Conservation (phyloP, 64 coral and sea anemone genomes). For the Astreopora myriophthalma region DNA sequence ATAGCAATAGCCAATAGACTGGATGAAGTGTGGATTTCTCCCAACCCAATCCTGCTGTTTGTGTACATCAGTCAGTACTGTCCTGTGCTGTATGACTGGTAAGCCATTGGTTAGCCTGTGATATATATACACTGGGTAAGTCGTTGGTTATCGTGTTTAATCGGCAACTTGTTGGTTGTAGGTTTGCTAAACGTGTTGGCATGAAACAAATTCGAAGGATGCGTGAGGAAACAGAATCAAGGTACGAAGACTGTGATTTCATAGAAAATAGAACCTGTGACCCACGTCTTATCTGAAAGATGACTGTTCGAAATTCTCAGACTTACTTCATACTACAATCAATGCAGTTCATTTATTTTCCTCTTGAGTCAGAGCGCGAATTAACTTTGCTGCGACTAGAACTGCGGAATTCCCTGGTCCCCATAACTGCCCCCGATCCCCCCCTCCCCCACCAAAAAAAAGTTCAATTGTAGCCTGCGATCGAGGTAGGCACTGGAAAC, state of each 20-base stretch:
- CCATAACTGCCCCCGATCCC: too few relatives aligned
- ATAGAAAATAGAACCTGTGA: neutral
- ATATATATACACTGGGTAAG: too few relatives aligned
- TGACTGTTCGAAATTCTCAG: neutral
- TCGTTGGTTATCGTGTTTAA: too few relatives aligned
- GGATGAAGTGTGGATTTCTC: constrained; percentile 88
- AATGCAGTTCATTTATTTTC: too few relatives aligned
- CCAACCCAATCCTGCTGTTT: constrained; percentile 66
- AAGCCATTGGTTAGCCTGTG: constrained; percentile 17
- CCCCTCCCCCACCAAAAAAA: too few relatives aligned
- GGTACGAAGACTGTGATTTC: neutral
- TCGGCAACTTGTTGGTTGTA: neutral
- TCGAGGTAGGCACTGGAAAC: too few relatives aligned
- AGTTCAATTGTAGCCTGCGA: too few relatives aligned
- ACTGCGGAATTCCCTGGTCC: too few relatives aligned
- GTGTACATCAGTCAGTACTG: constrained; percentile 74
- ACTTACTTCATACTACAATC: too few relatives aligned
- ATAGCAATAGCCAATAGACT: constrained; percentile 69
- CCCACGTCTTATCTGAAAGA: neutral
- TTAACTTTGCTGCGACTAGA: too few relatives aligned
- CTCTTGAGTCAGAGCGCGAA: too few relatives aligned
- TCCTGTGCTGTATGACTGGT: constrained; percentile 63
- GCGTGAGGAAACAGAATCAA: constrained; percentile 48
- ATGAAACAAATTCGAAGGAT: constrained; percentile 44
- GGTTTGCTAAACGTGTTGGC: constrained; percentile 26